Evolutionary conservation across 2,888 invertebrate species (phyloP).

Genomic region (Euplexia lucipara): DNA sequence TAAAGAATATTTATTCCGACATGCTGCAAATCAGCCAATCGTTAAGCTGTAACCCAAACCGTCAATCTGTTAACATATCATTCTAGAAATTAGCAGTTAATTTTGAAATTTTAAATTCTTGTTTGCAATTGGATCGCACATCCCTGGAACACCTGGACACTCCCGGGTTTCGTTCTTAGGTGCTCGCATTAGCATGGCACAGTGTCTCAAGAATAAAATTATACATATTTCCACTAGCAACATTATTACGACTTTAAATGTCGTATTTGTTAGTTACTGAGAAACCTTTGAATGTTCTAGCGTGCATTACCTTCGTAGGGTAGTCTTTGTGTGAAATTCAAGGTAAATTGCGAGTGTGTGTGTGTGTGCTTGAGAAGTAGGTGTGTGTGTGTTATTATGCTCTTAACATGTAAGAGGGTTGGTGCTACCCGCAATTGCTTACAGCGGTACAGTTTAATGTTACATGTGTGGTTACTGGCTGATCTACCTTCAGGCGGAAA

Average conservation of each 20-base stretch:
- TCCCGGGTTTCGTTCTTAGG: constrained; percentile 63
- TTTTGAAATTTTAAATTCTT: neutral
- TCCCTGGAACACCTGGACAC: constrained; percentile 38
- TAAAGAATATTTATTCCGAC: no score
- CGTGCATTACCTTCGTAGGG: constrained; percentile 42
- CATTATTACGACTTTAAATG: constrained; percentile 62
- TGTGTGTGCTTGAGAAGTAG: neutral
- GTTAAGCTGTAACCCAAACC: no score
- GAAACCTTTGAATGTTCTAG: constrained; percentile 63
- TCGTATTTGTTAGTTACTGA: constrained; percentile 58
- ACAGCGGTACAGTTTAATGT: constrained; percentile 10
- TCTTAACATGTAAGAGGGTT: constrained; percentile 15
- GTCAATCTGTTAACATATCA: no score
- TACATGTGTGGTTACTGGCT: neutral
- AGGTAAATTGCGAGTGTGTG: constrained; percentile 13
- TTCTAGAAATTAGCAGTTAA: neutral
- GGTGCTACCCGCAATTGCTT: constrained; percentile 26
- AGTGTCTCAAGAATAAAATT: constrained; percentile 69
- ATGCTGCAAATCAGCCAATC: neutral
- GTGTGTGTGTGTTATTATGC: constrained; percentile 7
- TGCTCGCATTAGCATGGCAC: constrained; percentile 67
- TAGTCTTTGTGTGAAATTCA: constrained; percentile 38
- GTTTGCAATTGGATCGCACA: neutral
- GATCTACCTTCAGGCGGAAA: neutral
- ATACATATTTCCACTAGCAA: constrained; percentile 64